Conservation (phyloP, 2,797 vertebrate genomes). For the Galago senegalensis region DNA sequence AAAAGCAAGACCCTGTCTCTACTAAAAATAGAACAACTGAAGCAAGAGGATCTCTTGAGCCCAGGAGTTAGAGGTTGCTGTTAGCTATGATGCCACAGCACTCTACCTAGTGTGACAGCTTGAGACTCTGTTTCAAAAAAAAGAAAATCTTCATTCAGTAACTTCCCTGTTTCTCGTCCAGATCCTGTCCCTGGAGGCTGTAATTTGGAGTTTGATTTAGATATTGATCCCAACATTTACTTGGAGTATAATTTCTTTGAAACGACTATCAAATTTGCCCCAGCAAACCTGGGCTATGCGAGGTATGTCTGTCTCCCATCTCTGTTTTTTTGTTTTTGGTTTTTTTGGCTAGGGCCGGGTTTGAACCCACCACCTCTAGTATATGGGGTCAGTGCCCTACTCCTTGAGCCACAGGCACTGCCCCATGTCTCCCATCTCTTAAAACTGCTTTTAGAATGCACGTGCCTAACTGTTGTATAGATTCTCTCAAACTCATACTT, state of each 20-base stretch:
- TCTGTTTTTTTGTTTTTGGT: not conserved
- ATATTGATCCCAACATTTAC: constrained; percentile 95
- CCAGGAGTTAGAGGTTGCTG: no score
- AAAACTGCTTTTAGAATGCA: not conserved
- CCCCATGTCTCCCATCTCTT: not conserved
- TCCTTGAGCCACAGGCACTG: no score
- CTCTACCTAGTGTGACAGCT: no score
- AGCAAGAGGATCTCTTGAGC: no score
- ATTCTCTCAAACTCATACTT: not conserved
- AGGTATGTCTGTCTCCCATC: constrained; percentile 90
- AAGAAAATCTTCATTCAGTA: not conserved
- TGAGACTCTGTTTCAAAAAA: no score
- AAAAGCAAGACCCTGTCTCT: no score
- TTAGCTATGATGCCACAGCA: no score
- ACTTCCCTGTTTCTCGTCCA: constrained; percentile 84
- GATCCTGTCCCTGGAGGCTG: constrained; percentile 98
- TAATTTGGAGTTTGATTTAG: constrained; percentile 94
- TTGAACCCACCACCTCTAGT: no score
- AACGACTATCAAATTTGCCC: constrained; percentile 93
- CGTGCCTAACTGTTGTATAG: not conserved
- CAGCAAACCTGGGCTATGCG: constrained; percentile 94
- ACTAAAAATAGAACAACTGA: no score
- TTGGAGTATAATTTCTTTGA: constrained; percentile 94
- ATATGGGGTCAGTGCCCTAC: no score
- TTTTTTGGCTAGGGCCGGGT: no score